Percentiles rank a stretch among this genome's conserved stretches.
phyloP scores from a whole-genome alignment of 2,888 invertebrate genomes.

The Odontomyia ornata region DNA sequence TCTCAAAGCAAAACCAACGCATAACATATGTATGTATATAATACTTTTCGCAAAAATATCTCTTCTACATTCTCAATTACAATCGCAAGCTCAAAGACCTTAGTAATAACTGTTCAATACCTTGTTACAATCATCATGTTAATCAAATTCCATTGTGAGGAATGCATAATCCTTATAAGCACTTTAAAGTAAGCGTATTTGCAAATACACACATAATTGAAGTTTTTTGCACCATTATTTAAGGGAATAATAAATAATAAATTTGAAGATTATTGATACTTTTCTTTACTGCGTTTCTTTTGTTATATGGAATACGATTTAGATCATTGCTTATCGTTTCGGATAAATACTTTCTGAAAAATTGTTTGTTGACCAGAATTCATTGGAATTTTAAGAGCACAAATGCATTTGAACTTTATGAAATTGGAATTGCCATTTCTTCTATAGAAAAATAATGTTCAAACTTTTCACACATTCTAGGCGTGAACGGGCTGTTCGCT shows the following conservation, averaged over 20 bases:
- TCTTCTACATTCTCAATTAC: background rate
- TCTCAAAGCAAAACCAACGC: background rate
- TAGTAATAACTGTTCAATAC: too few species aligned
- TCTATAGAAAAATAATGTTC: too few species aligned
- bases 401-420: conserved; percentile 23
- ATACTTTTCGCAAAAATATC: conserved; percentile 7
- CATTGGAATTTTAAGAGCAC: conserved; percentile 40
- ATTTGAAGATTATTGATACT: background rate
- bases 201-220: background rate
- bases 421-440: background rate
- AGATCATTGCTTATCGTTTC: too few species aligned
- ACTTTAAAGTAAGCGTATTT: background rate
- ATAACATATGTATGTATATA: background rate
- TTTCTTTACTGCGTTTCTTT: background rate
- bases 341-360: background rate
- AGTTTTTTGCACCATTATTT: background rate
- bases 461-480: too few species aligned
- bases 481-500: too few species aligned
- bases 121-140: too few species aligned
- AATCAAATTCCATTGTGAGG: background rate
- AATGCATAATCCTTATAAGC: background rate
- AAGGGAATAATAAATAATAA: background rate
- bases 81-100: too few species aligned
- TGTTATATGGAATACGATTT: background rate
- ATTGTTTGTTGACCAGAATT: background rate